Evolutionary conservation across 2,888 invertebrate species (phyloP).

Genomic region (Apocheima hispidaria): DNA sequence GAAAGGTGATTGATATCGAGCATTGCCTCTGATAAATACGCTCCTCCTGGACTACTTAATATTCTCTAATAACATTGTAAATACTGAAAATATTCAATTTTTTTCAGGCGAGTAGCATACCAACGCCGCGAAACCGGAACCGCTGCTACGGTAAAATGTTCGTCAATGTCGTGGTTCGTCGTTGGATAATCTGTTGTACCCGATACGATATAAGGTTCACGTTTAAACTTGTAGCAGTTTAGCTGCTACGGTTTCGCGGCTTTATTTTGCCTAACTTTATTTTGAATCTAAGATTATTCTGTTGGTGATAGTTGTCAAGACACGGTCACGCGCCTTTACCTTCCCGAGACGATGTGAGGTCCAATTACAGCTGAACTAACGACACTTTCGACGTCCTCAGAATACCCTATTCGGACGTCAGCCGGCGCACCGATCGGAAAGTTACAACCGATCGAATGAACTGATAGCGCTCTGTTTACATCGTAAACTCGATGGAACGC

Average conservation of each 20-base stretch:
- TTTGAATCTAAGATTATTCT: not conserved
- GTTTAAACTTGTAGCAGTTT: no score
- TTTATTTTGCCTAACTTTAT: not conserved
- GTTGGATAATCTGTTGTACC: no score
- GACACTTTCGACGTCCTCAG: constrained; percentile 47
- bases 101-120: no score
- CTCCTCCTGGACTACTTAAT: constrained; percentile 5
- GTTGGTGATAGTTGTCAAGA: constrained; percentile 35
- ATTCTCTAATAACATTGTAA: not conserved
- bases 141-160: no score
- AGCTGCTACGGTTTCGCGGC: no score
- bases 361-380: constrained; percentile 52
- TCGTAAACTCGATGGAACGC: constrained; percentile 30
- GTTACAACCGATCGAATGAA: constrained; percentile 30
- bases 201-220: no score
- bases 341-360: constrained; percentile 43
- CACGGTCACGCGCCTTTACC: constrained; percentile 52
- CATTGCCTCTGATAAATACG: constrained; percentile 45
- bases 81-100: no score
- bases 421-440: constrained; percentile 34
- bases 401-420: constrained; percentile 36
- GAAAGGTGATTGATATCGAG: constrained; percentile 21
- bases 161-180: no score
- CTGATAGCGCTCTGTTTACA: constrained; percentile 32
- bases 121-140: no score